A percentile compares a stretch with the other conserved stretches of the same genome.
These are phyloP conservation scores for Carapus acus DNA, from an alignment of 2,797 vertebrate genomes.

Conservation along the genomic window DNA sequence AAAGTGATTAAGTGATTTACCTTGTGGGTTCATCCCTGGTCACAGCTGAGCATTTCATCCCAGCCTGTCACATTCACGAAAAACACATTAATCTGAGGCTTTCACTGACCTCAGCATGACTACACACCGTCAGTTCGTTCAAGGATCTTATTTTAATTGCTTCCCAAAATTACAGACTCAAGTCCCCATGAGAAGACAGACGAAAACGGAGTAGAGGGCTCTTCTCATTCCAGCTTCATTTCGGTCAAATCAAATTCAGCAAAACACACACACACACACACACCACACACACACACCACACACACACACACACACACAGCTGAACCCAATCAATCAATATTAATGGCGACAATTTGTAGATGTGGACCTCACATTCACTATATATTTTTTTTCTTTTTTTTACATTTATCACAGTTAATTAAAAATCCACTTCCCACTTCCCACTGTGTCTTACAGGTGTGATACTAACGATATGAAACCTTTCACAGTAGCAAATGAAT, in stretches of 20 bases:
- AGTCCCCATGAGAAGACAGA: constrained; percentile 12
- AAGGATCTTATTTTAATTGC: background rate
- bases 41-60: constrained; percentile 6
- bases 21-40: constrained; percentile 8
- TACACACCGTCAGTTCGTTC: background rate
- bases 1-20: constrained; percentile 2
- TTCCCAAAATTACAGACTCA: constrained; percentile 22
- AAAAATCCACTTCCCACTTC: no score
- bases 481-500: background rate
- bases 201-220: constrained; percentile 35
- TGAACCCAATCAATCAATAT: constrained; percentile 32
- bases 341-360: constrained; percentile 9
- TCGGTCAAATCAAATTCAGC: constrained; percentile 29
- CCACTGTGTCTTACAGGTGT: constrained; percentile 9
- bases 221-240: constrained; percentile 22
- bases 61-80: background rate
- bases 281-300: no score
- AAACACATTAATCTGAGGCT: no score
- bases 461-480: constrained; percentile 1
- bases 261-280: no score
- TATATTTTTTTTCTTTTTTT: no score
- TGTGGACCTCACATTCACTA: constrained; percentile 8
- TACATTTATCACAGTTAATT: no score
- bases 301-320: no score
- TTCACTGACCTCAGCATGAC: no score